A percentile compares a stretch with the other conserved stretches of the same genome.
Conservation (phyloP, 2,888 invertebrate genomes). For the Thereva nobilitata region DNA sequence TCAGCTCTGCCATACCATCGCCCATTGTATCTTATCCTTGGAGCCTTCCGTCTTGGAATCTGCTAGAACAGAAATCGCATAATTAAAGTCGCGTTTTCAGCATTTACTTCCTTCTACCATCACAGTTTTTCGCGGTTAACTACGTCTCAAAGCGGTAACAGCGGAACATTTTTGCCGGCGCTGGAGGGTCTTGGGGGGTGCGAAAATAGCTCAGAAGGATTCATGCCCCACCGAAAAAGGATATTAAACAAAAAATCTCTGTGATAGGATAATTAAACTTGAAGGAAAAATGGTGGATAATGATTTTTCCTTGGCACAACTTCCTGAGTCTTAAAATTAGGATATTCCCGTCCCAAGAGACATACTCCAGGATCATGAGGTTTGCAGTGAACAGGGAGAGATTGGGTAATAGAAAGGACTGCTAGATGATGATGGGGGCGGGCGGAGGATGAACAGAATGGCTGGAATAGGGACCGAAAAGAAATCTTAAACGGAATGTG, state of each 20-base stretch:
- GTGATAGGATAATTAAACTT: slow-evolving; percentile 39
- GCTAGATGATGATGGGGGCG: too few relatives aligned
- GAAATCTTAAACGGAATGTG: slow-evolving; percentile 1
- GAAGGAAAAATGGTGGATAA: slow-evolving; percentile 39
- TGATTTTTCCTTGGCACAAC: slow-evolving; percentile 30
- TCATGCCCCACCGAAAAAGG: not conserved
- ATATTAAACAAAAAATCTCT: slow-evolving; percentile 37
- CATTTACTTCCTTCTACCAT: slow-evolving; percentile 16
- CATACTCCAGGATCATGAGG: not conserved
- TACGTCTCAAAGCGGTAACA: not conserved
- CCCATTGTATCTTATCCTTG: too few relatives aligned
- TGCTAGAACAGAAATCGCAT: slow-evolving; percentile 28
- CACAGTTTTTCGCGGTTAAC: slow-evolving; percentile 29
- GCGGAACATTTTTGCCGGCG: too few relatives aligned
- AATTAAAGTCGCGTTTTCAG: slow-evolving; percentile 29
- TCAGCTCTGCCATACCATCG: too few relatives aligned
- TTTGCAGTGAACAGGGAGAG: slow-evolving; percentile 5
- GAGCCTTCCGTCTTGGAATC: slow-evolving; percentile 1
- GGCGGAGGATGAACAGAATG: too few relatives aligned
- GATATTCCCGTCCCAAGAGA: slow-evolving; percentile 24
- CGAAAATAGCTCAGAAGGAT: not conserved
- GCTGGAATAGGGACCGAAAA: not conserved
- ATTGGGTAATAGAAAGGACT: not conserved
- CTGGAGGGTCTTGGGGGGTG: slow-evolving; percentile 12
- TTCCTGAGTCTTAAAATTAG: slow-evolving; percentile 32